A percentile compares a stretch with the other conserved stretches of the same genome.
These are phyloP conservation scores for Seriola quinqueradiata DNA, from an alignment of 2,113 vertebrate species.

Conservation along the genomic window DNA sequence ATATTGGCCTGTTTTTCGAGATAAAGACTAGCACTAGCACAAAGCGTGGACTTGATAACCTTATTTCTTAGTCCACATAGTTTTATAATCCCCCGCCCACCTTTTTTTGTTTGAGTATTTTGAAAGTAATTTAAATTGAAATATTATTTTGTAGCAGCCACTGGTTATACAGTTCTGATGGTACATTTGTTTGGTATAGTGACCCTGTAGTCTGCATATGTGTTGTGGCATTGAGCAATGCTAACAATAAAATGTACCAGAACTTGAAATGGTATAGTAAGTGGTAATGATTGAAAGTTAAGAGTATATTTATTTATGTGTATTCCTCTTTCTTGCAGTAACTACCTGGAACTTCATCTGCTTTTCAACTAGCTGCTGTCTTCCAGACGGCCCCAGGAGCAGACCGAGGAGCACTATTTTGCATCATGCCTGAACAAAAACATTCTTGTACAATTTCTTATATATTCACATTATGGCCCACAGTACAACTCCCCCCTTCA, in stretches of 20 bases:
- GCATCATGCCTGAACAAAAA: constrained; percentile 62
- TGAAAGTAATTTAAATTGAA: too few relatives aligned
- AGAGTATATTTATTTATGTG: neutral
- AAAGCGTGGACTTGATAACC: too few relatives aligned
- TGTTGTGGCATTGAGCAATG: neutral
- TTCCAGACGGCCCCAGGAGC: constrained; percentile 53
- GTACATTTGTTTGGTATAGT: too few relatives aligned
- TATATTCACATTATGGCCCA: constrained; percentile 42
- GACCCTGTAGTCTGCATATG: too few relatives aligned
- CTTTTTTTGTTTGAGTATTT: too few relatives aligned
- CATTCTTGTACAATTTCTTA: constrained; percentile 55
- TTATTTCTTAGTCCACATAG: too few relatives aligned
- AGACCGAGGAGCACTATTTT: constrained; percentile 58
- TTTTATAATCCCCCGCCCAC: too few relatives aligned
- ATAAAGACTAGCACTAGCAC: too few relatives aligned
- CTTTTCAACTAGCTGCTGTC: constrained; percentile 67
- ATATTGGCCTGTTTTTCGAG: too few relatives aligned
- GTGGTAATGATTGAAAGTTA: neutral
- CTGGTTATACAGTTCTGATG: too few relatives aligned
- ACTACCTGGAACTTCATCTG: constrained; percentile 59
- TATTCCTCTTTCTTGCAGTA: constrained; percentile 64
- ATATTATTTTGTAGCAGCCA: too few relatives aligned
- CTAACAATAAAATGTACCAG: neutral
- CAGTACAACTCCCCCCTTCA: constrained; percentile 15
- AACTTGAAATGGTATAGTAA: neutral